These are phyloP conservation scores for Peromyscus maniculatus DNA, from an alignment of 2,113 vertebrate species.

Conservation along the genomic window DNA sequence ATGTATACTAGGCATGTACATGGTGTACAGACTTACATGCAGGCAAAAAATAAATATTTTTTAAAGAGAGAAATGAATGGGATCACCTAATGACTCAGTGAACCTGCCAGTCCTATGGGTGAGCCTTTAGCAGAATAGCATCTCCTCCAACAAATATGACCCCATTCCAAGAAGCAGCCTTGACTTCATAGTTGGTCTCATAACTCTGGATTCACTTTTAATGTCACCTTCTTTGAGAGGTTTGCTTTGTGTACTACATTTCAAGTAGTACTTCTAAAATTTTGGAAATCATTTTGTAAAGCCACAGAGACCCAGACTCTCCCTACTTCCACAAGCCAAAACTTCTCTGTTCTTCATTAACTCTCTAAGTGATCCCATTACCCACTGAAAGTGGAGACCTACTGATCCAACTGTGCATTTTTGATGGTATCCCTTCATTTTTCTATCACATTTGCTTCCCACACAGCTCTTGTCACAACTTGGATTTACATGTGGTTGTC, in stretches of 20 bases:
- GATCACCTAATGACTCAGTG: not conserved
- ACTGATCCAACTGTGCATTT: constrained; percentile 17
- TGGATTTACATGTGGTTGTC: not conserved
- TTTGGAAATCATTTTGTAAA: constrained; percentile 56
- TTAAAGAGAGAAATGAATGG: constrained; percentile 31
- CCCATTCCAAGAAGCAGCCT: not conserved
- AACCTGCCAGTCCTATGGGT: not conserved
- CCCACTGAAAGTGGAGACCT: constrained; percentile 23
- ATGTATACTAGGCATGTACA: not conserved
- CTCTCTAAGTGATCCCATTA: not conserved
- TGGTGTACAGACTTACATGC: no score
- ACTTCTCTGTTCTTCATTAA: constrained; percentile 1
- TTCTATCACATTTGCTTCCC: constrained; percentile 24
- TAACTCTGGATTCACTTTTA: not conserved
- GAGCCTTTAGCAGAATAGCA: not conserved
- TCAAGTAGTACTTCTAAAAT: constrained; percentile 35
- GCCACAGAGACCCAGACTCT: not conserved
- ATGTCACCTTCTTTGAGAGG: constrained; percentile 11
- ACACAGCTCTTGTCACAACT: not conserved
- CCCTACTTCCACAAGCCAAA: not conserved
- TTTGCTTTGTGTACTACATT: not conserved
- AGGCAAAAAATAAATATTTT: not conserved
- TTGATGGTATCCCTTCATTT: constrained; percentile 40
- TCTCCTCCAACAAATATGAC: not conserved
- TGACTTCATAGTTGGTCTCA: not conserved